A percentile compares a stretch with the other conserved stretches of the same genome.
phyloP scores from a whole-genome alignment of 2,888 invertebrate genomes.

The Atrina japonica region DNA sequence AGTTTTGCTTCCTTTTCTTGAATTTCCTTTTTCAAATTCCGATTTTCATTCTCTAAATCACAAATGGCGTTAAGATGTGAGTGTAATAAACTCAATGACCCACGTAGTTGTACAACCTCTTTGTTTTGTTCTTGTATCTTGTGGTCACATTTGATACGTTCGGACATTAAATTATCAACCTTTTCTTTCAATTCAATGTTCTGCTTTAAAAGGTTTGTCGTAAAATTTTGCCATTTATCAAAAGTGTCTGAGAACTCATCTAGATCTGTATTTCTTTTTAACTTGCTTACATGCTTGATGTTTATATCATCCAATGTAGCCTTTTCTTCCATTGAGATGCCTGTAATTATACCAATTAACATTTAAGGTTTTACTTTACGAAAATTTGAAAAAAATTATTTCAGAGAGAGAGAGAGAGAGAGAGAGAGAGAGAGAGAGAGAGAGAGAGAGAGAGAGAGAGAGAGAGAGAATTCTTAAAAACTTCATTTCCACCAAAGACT shows the following conservation, averaged over 20 bases:
- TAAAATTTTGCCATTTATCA: slow-evolving; percentile 33
- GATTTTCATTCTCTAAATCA: slow-evolving; percentile 36
- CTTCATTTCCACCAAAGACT: too few relatives aligned
- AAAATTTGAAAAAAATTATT: too few relatives aligned
- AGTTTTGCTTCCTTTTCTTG: slow-evolving; percentile 44
- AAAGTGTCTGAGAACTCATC: slow-evolving; percentile 27
- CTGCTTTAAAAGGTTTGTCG: slow-evolving; percentile 17
- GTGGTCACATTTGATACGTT: slow-evolving; percentile 2
- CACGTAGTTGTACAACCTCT: slow-evolving; percentile 47
- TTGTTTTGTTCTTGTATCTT: slow-evolving; percentile 42
- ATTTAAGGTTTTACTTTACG: too few relatives aligned
- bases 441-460: too few relatives aligned
- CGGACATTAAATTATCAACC: slow-evolving; percentile 2
- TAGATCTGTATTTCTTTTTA: slow-evolving; percentile 20
- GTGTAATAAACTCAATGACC: slow-evolving; percentile 30
- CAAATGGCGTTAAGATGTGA: slow-evolving; percentile 28
- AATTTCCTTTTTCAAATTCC: slow-evolving; percentile 14
- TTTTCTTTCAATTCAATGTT: slow-evolving; percentile 25
- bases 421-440: too few relatives aligned
- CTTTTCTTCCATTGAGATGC: too few relatives aligned
- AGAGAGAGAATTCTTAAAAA: too few relatives aligned
- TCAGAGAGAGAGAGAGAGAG: too few relatives aligned
- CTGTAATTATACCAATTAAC: too few relatives aligned
- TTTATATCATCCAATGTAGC: background rate
- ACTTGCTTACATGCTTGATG: too few relatives aligned